Percentiles rank a stretch among this genome's conserved stretches.
phyloP scores from a whole-genome alignment of 2,113 vertebrate genomes.

The Cranoglanis bouderius region DNA sequence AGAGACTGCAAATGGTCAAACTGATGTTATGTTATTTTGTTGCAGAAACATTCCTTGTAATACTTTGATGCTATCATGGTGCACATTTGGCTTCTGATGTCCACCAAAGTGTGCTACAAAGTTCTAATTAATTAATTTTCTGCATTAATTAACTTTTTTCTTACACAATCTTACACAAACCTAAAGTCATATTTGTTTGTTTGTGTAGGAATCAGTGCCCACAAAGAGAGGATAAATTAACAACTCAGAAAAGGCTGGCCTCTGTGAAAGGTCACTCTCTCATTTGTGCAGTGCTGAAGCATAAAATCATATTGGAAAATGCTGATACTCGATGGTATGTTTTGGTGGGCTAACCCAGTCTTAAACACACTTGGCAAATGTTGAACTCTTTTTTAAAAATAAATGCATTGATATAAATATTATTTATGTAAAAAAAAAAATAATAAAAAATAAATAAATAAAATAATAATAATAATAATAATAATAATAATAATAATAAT shows the following conservation, averaged over 20 bases:
- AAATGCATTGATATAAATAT: not conserved
- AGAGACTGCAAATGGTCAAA: not conserved
- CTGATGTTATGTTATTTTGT: not conserved
- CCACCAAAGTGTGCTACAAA: not conserved
- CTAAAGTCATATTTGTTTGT: not conserved
- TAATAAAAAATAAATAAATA: too few relatives aligned
- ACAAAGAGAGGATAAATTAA: not conserved
- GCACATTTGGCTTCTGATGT: not conserved
- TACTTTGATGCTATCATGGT: not conserved
- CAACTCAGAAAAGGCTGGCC: not conserved
- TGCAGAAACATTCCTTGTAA: not conserved
- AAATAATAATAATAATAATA: too few relatives aligned
- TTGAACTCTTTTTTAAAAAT: too few relatives aligned
- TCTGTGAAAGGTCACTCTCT: too few relatives aligned
- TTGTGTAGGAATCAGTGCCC: not conserved
- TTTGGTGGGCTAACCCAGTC: not conserved
- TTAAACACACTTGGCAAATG: not conserved
- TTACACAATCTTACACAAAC: not conserved
- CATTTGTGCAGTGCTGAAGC: not conserved
- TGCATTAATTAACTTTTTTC: too few relatives aligned
- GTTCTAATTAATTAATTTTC: not conserved
- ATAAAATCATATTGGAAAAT: not conserved
- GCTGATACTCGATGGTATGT: not conserved
- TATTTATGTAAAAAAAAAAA: too few relatives aligned
- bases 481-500: too few relatives aligned